Base-by-base conservation (phyloP, 2,797 vertebrate species). In the Myioborus miniatus region DNA sequence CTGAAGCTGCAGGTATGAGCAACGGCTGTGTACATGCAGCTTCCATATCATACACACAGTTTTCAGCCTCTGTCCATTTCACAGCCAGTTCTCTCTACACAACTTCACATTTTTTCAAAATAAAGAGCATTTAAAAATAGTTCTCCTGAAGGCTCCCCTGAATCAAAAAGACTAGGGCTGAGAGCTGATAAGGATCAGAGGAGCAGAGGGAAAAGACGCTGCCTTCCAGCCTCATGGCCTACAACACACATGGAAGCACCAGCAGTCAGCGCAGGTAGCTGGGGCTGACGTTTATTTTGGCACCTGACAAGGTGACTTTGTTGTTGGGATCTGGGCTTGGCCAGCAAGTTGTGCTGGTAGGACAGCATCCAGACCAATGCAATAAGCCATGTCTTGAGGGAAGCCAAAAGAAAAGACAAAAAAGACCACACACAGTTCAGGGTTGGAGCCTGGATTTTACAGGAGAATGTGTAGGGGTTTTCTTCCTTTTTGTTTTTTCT, bases 381-480 rank as follows among this genome's bases (percentile, higher is more conserved):
- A 95, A 74, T 95, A 95, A 95, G 88, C 80, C 18, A 1, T 76
- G 82, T 94, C 83, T 93, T 88, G 70, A 87, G 53, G 47, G 34
- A 83, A 94, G 93, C 92, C 91, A 93, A 94, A 95, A 85, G 53
- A 87, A 92, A 95, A 94, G 86, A 67, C 93, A 91, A 94, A 92
- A 96, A 94, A 92, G 89, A 95, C 96, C 96, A 96, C 96, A 96
- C 96, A 94, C 85, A 87, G 50, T 36, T 83, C 63, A 44, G 60
- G 13, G 68, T 27, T 68, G 67, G 65, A 90, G 82, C 36, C 83
- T 87, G 64, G 69, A 83, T 93, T 96, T 94, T 93, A 72, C 52
- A 62, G 67, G 19, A 76, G 56, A 53, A 23, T 19, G 59, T 30
- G 78, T 2, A 58, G 36, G 22, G 71, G 1, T 9, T 44, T 74